These are phyloP conservation scores for Phoenicopterus ruber DNA, from an alignment of 2,113 vertebrate species.

Conservation along the genomic window DNA sequence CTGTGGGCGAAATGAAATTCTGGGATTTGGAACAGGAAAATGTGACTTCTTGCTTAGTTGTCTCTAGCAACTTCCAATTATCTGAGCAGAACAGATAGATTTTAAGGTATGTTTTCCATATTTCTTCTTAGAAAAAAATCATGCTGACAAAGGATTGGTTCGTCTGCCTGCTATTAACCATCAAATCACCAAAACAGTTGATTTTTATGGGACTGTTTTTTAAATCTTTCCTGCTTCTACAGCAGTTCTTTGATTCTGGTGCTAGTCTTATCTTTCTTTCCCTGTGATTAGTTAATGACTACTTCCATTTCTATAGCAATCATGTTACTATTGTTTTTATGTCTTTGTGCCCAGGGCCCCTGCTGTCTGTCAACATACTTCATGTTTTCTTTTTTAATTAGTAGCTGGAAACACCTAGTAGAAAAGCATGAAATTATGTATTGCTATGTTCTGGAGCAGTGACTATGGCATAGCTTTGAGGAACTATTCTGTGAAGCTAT, in stretches of 20 bases:
- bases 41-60: background rate
- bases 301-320: background rate
- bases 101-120: background rate
- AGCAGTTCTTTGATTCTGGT: background rate
- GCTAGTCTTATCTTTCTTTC: background rate
- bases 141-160: background rate
- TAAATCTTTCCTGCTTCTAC: background rate
- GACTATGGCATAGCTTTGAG: background rate
- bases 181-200: background rate
- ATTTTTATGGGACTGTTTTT: background rate
- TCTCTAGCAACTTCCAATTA: background rate
- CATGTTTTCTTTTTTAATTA: conserved; percentile 21
- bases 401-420: background rate
- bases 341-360: background rate
- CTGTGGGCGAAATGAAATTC: background rate
- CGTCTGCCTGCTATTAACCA: background rate
- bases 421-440: background rate
- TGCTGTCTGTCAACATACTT: background rate
- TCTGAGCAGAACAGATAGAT: background rate
- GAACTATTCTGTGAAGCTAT: background rate
- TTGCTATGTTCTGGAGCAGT: background rate
- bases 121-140: background rate
- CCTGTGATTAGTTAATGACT: background rate
- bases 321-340: background rate
- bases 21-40: background rate